These are phyloP conservation scores for Mythimna impura DNA, from an alignment of 2,888 invertebrate genomes.

Conservation along the genomic window DNA sequence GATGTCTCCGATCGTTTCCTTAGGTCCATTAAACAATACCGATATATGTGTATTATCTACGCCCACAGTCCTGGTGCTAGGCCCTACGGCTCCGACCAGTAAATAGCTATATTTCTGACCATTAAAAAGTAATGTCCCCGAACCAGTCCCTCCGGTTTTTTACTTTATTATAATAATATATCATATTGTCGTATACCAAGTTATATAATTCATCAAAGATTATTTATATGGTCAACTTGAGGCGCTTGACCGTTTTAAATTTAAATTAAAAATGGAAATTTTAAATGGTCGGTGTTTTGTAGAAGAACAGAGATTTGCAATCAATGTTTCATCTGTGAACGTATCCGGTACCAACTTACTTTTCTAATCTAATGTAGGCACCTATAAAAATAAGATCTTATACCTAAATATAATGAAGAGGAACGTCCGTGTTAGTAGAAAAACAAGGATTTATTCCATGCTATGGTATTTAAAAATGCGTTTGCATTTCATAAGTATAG, in stretches of 20 bases:
- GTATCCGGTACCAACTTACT: constrained; percentile 2
- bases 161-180: constrained; percentile 77
- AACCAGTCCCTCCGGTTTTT: constrained; percentile 75
- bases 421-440: background rate
- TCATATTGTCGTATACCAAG: constrained; percentile 82
- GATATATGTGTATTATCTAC: constrained; percentile 78
- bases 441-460: background rate
- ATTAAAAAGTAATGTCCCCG: constrained; percentile 81
- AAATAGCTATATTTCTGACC: constrained; percentile 83
- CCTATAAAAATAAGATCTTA: background rate
- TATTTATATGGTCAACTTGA: constrained; percentile 84
- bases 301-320: constrained; percentile 35
- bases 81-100: constrained; percentile 66
- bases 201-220: constrained; percentile 85
- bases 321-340: constrained; percentile 15
- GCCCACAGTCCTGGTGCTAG: constrained; percentile 78
- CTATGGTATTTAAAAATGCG: background rate
- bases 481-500: background rate
- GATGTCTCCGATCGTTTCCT: constrained; percentile 76
- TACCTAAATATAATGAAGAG: background rate
- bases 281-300: constrained; percentile 61
- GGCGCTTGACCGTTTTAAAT: constrained; percentile 79
- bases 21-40: constrained; percentile 76
- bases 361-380: background rate
- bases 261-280: constrained; percentile 52